These are phyloP conservation scores for Solea solea DNA, from an alignment of 2,113 vertebrate species.

Conservation along the genomic window DNA sequence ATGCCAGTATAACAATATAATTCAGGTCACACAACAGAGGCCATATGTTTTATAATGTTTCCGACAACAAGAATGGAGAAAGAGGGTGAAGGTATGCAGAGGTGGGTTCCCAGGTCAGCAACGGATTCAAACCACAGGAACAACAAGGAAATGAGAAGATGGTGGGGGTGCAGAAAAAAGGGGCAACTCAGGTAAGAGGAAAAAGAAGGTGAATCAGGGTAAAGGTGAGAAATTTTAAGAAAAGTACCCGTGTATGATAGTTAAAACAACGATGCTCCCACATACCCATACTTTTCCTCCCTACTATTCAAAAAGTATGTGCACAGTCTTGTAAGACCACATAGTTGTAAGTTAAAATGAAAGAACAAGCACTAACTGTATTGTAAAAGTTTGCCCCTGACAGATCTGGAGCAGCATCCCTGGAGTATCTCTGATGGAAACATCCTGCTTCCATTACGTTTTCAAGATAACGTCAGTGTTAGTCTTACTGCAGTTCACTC, in stretches of 20 bases:
- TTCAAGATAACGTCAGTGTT: constrained; percentile 18
- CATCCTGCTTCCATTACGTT: not conserved
- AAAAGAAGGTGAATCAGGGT: no score
- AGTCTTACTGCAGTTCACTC: not conserved
- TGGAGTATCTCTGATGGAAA: constrained; percentile 48
- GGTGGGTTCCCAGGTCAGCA: not conserved
- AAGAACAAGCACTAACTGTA: constrained; percentile 1
- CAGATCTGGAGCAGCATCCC: constrained; percentile 53
- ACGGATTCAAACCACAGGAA: not conserved
- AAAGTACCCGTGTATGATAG: not conserved
- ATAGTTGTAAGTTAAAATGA: constrained; percentile 2
- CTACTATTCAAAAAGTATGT: not conserved
- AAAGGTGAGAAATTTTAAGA: not conserved
- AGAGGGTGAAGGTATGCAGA: not conserved
- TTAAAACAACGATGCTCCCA: not conserved
- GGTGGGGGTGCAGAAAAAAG: not conserved
- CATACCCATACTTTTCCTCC: not conserved
- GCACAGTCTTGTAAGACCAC: not conserved
- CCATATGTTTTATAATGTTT: not conserved
- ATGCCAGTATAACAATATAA: not conserved
- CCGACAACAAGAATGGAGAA: not conserved
- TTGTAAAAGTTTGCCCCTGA: constrained; percentile 29
- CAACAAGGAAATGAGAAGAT: not conserved
- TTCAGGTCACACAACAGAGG: not conserved
- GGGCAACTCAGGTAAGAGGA: not conserved